Conservation (phyloP, 2,113 vertebrate species). For the Calyptomena viridis region DNA sequence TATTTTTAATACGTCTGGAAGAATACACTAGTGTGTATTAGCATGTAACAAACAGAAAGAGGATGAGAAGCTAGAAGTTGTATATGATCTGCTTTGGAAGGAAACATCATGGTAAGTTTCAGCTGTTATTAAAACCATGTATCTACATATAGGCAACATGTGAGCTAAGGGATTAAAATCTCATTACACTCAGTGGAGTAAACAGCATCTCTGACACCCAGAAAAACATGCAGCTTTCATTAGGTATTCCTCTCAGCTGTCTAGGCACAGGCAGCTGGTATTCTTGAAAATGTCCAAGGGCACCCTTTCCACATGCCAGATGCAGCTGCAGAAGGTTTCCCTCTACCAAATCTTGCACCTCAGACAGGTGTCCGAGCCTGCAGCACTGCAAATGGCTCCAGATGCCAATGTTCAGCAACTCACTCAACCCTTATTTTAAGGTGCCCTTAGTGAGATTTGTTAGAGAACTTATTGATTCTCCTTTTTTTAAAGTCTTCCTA, state of each 20-base stretch:
- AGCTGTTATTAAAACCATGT: not conserved
- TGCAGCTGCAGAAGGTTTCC: not conserved
- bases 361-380: not conserved
- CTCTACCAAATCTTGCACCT: not conserved
- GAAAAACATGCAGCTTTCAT: not conserved
- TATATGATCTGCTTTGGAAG: not conserved
- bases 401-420: not conserved
- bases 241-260: not conserved
- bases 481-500: not conserved
- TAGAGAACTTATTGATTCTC: not conserved
- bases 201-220: not conserved
- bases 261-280: not conserved
- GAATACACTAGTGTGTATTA: not conserved
- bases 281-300: not conserved
- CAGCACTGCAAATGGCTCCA: not conserved
- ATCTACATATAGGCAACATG: accelerated
- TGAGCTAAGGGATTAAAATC: not conserved
- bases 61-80: not conserved
- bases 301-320: not conserved
- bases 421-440: not conserved
- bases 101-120: not conserved
- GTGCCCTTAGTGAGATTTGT: not conserved
- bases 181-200: not conserved
- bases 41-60: not conserved
- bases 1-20: not conserved